Evolutionary conservation across 2,888 invertebrate genomes (phyloP).

Genomic region (Apocheima hispidaria): DNA sequence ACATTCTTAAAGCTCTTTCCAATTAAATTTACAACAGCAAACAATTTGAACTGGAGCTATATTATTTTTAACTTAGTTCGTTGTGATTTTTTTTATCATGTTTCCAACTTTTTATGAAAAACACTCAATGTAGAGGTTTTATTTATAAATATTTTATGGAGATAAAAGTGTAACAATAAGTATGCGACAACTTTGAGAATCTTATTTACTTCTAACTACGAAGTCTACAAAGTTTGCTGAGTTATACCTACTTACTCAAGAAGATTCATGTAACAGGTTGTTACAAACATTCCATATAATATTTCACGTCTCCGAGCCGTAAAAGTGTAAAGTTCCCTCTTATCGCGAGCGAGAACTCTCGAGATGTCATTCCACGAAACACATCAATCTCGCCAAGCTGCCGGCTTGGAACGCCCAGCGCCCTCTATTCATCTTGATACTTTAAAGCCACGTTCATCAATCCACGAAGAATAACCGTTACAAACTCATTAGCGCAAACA

Average conservation of each 20-base stretch:
- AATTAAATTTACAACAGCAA: not conserved
- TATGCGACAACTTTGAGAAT: too few relatives aligned
- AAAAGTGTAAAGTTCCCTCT: slow-evolving; percentile 61
- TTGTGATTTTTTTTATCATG: not conserved
- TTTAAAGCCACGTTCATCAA: slow-evolving; percentile 61
- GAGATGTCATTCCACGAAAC: slow-evolving; percentile 60
- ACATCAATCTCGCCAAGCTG: slow-evolving; percentile 69
- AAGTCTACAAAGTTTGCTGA: slow-evolving; percentile 27
- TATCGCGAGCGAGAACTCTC: slow-evolving; percentile 48
- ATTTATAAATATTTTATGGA: not conserved
- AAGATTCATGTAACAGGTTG: slow-evolving; percentile 55
- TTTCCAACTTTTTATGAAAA: not conserved
- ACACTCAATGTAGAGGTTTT: not conserved
- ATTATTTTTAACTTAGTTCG: not conserved
- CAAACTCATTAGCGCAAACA: slow-evolving; percentile 49
- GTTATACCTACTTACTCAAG: slow-evolving; percentile 30
- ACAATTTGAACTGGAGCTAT: not conserved
- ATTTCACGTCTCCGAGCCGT: slow-evolving; percentile 54
- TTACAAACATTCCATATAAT: slow-evolving; percentile 49
- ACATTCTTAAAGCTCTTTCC: not conserved
- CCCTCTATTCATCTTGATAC: slow-evolving; percentile 60
- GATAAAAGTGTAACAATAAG: not conserved
- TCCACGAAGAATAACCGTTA: slow-evolving; percentile 47
- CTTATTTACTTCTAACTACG: not conserved
- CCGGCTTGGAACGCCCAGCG: slow-evolving; percentile 41